Percentiles rank a stretch among this genome's conserved stretches.
Evolutionary conservation across 2,888 invertebrate species (phyloP).

Genomic region (Luffia ferchaultella): DNA sequence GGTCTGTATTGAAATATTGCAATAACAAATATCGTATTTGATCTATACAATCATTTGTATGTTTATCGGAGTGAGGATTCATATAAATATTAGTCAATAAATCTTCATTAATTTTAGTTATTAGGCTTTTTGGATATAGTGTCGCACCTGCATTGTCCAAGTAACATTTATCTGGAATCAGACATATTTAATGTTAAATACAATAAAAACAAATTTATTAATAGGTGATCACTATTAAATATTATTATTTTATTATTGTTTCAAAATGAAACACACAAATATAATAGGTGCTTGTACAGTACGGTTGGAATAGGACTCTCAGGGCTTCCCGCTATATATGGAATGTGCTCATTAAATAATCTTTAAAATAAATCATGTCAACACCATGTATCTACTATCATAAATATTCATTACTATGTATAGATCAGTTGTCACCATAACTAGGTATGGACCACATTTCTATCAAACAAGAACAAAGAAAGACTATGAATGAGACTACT

Average conservation of each 20-base stretch:
- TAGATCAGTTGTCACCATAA: too few species aligned
- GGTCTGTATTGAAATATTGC: slow-evolving; percentile 82
- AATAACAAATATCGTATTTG: slow-evolving; percentile 84
- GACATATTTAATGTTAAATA: slow-evolving; percentile 15
- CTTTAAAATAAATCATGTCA: too few species aligned
- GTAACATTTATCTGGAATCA: slow-evolving; percentile 76
- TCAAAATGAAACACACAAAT: too few species aligned
- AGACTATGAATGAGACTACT: too few species aligned
- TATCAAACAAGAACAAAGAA: too few species aligned
- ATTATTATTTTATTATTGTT: background rate
- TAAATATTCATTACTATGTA: too few species aligned
- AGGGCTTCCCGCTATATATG: too few species aligned
- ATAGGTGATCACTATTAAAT: background rate
- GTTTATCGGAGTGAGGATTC: slow-evolving; percentile 91
- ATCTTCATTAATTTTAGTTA: slow-evolving; percentile 70
- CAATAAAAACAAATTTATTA: background rate
- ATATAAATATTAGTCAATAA: slow-evolving; percentile 78
- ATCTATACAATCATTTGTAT: slow-evolving; percentile 85
- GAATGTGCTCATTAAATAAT: too few species aligned
- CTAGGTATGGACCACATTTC: too few species aligned
- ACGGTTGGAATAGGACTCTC: too few species aligned
- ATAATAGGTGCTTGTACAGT: too few species aligned
- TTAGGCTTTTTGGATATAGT: slow-evolving; percentile 79
- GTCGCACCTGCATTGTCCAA: slow-evolving; percentile 91
- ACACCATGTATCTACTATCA: too few species aligned